phyloP scores from a whole-genome alignment of 1,140 invertebrate genomes.

The Caerostris darwini region DNA sequence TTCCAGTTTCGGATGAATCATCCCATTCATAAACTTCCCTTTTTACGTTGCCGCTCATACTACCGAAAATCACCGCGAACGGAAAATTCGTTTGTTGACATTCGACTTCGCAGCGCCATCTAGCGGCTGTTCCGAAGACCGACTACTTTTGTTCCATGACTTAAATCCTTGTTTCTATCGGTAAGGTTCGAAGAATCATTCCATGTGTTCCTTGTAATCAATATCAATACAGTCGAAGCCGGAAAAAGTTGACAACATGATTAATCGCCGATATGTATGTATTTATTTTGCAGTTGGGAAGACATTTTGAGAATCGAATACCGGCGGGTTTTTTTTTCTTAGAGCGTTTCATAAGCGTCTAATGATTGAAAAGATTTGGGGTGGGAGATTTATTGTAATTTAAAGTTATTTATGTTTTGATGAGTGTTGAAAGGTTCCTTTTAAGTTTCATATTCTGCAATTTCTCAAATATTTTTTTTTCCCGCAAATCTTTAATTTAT shows the following conservation, averaged over 20 bases:
- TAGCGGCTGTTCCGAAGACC: neutral
- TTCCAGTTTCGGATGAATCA: neutral
- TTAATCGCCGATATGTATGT: neutral
- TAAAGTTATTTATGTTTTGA: neutral
- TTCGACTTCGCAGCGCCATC: slow-evolving; percentile 10
- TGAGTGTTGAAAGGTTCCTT: neutral
- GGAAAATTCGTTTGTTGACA: slow-evolving; percentile 12
- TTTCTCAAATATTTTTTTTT: too few species aligned
- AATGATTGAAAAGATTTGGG: slow-evolving; percentile 1
- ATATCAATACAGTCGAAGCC: slow-evolving; percentile 14
- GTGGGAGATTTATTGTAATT: neutral
- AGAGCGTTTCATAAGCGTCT: neutral
- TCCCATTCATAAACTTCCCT: slow-evolving; percentile 14
- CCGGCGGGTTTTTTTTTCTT: neutral
- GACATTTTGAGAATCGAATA: neutral
- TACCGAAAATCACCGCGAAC: slow-evolving; percentile 24
- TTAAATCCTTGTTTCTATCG: too few species aligned
- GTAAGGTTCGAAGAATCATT: neutral
- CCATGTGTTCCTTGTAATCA: neutral
- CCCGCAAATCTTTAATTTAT: too few species aligned
- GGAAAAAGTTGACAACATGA: slow-evolving; percentile 11
- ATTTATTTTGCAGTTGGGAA: slow-evolving; percentile 14
- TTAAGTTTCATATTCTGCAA: too few species aligned
- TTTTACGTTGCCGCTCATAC: neutral
- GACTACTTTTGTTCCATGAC: neutral